A percentile compares a stretch with the other conserved stretches of the same genome.
phyloP scores from a whole-genome alignment of 2,888 invertebrate species.

The Acrobasis suavella region DNA sequence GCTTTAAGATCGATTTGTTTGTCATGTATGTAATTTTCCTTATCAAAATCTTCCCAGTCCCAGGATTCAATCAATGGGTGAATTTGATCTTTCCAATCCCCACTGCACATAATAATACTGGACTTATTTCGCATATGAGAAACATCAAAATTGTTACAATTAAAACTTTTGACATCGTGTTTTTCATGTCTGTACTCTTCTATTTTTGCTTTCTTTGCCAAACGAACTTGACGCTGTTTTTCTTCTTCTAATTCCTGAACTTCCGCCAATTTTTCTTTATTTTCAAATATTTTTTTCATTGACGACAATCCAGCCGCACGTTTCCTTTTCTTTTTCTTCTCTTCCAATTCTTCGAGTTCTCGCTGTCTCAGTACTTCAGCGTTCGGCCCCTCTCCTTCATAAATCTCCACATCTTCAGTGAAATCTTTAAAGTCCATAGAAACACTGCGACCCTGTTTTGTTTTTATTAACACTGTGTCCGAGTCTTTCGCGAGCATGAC shows the following conservation, averaged over 20 bases:
- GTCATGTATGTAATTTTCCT: constrained; percentile 67
- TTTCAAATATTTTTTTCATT: constrained; percentile 89
- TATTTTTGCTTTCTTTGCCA: constrained; percentile 69
- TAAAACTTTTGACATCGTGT: constrained; percentile 73
- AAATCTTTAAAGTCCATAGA: constrained; percentile 86
- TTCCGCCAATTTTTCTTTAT: constrained; percentile 87
- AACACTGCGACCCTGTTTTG: constrained; percentile 88
- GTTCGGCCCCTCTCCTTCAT: constrained; percentile 87
- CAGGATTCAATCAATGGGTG: constrained; percentile 84
- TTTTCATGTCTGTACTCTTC: constrained; percentile 73
- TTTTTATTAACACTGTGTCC: constrained; percentile 87
- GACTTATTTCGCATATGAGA: constrained; percentile 78
- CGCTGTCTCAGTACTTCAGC: constrained; percentile 84
- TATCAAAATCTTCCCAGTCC: constrained; percentile 85
- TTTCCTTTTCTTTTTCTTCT: constrained; percentile 81
- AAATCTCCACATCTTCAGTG: constrained; percentile 82
- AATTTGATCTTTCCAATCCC: constrained; percentile 84
- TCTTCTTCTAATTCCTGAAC: constrained; percentile 82
- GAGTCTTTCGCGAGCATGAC: constrained; percentile 89
- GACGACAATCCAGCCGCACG: constrained; percentile 84
- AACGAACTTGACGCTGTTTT: constrained; percentile 65
- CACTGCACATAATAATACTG: constrained; percentile 73
- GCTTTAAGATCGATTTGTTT: constrained; percentile 74
- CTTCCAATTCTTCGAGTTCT: constrained; percentile 80
- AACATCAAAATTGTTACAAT: constrained; percentile 71